Conservation (phyloP, 2,797 vertebrate genomes). For the Lemur catta region DNA sequence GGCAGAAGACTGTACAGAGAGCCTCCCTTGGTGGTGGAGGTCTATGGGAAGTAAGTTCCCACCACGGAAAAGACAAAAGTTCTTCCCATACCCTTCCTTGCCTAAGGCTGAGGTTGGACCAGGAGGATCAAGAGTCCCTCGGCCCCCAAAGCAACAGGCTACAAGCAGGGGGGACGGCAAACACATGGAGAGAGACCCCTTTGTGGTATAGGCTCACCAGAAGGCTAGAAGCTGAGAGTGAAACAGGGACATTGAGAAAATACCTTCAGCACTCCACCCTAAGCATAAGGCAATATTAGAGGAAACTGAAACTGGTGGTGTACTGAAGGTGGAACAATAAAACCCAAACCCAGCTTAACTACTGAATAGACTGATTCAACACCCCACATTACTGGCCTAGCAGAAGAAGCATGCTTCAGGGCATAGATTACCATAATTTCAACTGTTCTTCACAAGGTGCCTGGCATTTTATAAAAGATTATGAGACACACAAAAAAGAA, state of each 20-base stretch:
- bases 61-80: background rate
- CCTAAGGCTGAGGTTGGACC: background rate
- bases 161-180: background rate
- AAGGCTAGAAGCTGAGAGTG: background rate
- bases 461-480: background rate
- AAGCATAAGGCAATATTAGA: background rate
- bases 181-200: background rate
- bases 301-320: background rate
- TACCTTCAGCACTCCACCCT: background rate
- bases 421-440: background rate
- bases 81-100: background rate
- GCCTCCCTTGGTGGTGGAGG: background rate
- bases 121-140: background rate
- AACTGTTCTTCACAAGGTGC: background rate
- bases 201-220: background rate
- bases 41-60: background rate
- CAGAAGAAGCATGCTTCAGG: background rate
- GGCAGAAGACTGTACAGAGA: background rate
- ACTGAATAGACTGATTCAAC: background rate
- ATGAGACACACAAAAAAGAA: background rate
- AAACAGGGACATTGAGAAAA: background rate
- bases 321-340: background rate
- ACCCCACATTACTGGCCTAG: background rate
- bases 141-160: background rate
- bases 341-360: background rate